These are phyloP conservation scores for Leucozona laternaria DNA, from an alignment of 2,888 invertebrate genomes.

Conservation along the genomic window DNA sequence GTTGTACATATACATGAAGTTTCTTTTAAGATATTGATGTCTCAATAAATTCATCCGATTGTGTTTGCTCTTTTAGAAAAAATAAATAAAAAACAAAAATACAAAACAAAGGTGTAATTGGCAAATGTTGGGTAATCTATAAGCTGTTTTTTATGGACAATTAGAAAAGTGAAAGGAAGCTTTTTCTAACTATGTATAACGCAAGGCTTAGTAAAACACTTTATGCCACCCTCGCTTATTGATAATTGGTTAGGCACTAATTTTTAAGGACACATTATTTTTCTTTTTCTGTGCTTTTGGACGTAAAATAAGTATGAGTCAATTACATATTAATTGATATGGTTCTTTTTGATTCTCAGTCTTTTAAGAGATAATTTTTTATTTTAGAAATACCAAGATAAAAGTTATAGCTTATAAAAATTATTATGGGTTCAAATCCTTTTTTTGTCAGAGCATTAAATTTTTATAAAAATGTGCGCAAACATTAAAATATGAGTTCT, in stretches of 20 bases:
- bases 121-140: not conserved
- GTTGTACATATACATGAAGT: slow-evolving; percentile 46
- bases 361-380: no score
- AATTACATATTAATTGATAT: no score
- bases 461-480: no score
- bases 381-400: no score
- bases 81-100: not conserved
- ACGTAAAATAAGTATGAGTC: no score
- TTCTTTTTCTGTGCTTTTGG: not conserved
- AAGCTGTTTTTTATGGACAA: not conserved
- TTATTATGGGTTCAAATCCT: no score
- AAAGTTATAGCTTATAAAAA: no score
- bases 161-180: not conserved
- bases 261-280: not conserved
- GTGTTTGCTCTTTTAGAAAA: slow-evolving; percentile 29
- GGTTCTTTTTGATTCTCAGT: no score
- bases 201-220: not conserved
- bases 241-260: not conserved
- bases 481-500: no score
- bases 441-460: no score
- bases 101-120: not conserved
- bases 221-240: not conserved
- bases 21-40: slow-evolving; percentile 65
- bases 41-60: slow-evolving; percentile 66
- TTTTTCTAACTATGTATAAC: not conserved